Conservation (phyloP, 2,797 vertebrate species). For the Anguilla megastoma region DNA sequence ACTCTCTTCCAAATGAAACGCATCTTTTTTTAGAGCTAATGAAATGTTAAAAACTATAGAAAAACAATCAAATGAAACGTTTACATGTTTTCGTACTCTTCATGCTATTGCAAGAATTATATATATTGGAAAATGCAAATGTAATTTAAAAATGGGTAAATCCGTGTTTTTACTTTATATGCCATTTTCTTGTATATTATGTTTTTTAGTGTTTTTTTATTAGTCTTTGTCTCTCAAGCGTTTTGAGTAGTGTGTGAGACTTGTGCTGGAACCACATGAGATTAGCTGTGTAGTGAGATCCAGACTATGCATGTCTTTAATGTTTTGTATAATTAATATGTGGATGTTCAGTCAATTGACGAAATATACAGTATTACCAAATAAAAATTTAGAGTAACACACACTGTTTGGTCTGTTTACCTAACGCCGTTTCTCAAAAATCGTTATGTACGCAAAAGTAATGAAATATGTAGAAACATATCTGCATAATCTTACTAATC, state of each 20-base stretch:
- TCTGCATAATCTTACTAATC: background rate
- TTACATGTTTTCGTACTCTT: slow-evolving; percentile 53
- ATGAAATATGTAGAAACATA: background rate
- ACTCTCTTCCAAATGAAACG: background rate
- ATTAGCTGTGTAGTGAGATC: slow-evolving; percentile 71
- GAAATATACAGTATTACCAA: slow-evolving; percentile 93
- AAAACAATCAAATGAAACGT: slow-evolving; percentile 39
- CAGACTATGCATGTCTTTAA: slow-evolving; percentile 83
- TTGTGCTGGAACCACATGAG: slow-evolving; percentile 65
- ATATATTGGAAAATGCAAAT: slow-evolving; percentile 58
- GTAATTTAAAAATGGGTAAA: slow-evolving; percentile 70
- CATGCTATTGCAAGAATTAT: slow-evolving; percentile 61
- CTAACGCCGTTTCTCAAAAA: background rate
- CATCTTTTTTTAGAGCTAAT: background rate
- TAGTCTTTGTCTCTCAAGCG: slow-evolving; percentile 50
- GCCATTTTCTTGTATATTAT: slow-evolving; percentile 44
- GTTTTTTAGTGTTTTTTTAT: slow-evolving; percentile 49
- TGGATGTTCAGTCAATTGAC: slow-evolving; percentile 74
- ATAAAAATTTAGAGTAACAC: slow-evolving; percentile 62
- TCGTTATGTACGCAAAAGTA: background rate
- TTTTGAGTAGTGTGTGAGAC: slow-evolving; percentile 66
- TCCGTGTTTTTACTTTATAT: slow-evolving; percentile 50
- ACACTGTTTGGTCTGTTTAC: background rate
- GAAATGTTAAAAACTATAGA: slow-evolving; percentile 40
- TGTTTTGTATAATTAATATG: slow-evolving; percentile 83